Base-by-base conservation (phyloP, 2,888 invertebrate genomes). In the Tinea pellionella region DNA sequence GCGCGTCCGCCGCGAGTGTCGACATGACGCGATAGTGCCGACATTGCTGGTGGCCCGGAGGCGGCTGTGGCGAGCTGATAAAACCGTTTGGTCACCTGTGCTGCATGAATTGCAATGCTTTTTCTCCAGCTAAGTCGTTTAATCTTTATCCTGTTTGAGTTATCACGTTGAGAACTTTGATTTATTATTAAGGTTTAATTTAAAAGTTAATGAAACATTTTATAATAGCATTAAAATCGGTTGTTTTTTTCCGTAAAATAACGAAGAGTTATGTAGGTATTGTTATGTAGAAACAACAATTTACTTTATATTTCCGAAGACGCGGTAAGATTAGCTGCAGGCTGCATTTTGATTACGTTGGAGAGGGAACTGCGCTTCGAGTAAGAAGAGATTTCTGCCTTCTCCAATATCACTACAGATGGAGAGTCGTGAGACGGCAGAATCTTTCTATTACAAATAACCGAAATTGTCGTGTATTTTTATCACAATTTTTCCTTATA, bases 31-130 rank as follows among this genome's bases (percentile, higher is more conserved):
- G 29, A 11, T 37, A 32, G 9, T n/a, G 62, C 24, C 62, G 59
- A 60, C 60, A 37, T 24, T 60, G 1, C 56, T 32, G 55, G 59
- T 43, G 51, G 62, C 61, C 64, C 65, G 61, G 62, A 62, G 53
- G 65, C 66, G 67, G 67, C 68, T 56, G 42, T 67, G 71, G 67
- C 69, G 67, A 70, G 68, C 80, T 78, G 87, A 86, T 87, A 87
- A 85, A 81, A 75, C 79, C 43, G 66, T 76, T 24, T 77, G 83
- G 81, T 85, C 87, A 86, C 87, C 85, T 85, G 87, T 78, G 73
- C 80, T 80, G 84, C 86, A 84, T 83, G 80, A 81, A 82, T 78
- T 81, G 82, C 80, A 81, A 72, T 79, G 83, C 85, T 85, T 86
- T 87, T 86, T 85, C 57, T 76, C 77, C 75, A 72, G 69, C 78